phyloP scores from a whole-genome alignment of 2,797 vertebrate species.

The Intellagama lesueurii region DNA sequence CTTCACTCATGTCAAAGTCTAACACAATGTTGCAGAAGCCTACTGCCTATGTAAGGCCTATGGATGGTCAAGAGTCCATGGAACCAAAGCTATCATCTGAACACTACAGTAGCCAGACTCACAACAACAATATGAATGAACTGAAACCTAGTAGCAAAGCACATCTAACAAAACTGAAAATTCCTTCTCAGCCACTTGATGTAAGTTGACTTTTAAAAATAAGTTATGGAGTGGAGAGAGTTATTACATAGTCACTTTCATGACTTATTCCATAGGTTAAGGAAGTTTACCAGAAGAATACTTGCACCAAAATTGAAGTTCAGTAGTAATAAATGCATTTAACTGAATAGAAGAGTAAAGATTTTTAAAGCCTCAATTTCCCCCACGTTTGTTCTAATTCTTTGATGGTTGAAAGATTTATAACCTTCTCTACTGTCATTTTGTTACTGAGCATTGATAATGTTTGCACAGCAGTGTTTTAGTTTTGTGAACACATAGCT shows the following conservation, averaged over 20 bases:
- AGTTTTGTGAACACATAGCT: neutral
- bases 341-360: neutral
- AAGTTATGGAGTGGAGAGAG: neutral
- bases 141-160: constrained; percentile 95
- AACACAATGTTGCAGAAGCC: constrained; percentile 97
- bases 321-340: neutral
- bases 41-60: constrained; percentile 98
- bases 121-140: constrained; percentile 88
- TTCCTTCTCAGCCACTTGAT: constrained; percentile 93
- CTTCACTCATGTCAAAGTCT: constrained; percentile 95
- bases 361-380: neutral
- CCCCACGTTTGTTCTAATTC: neutral
- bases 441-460: neutral
- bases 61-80: constrained; percentile 97
- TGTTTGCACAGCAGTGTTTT: neutral
- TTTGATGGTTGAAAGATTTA: neutral
- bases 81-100: constrained; percentile 94
- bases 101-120: constrained; percentile 89
- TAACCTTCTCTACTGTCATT: neutral
- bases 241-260: neutral
- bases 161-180: constrained; percentile 96
- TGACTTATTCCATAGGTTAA: neutral
- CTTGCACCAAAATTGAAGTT: neutral
- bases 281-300: neutral
- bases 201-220: constrained; percentile 76